Evolutionary conservation across 2,797 vertebrate genomes (phyloP), one percentile per base, ranked within the genome.

Genomic region (Pelodytes ibericus): DNA sequence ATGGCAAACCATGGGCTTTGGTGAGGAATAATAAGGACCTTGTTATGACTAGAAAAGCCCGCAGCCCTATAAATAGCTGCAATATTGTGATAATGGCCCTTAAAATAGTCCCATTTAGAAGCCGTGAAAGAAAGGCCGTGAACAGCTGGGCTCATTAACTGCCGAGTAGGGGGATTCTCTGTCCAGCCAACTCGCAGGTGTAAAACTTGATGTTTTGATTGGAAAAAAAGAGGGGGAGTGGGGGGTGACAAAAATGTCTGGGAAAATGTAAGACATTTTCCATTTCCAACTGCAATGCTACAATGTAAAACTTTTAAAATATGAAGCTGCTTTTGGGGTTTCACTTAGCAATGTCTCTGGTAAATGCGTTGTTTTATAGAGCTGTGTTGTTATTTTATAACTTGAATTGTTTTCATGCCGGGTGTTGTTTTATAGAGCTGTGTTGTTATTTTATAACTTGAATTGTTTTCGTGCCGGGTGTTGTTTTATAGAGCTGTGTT

Each of bases 41-140:
- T 92, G 90, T 91, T 90, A 91, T 89, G 91, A 90, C 88, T 88
- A 87, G 85, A 85, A 91, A n/a, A 83, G 53, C 88, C 90, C 85
- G 83, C 88, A 77, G 81, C 84, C 84, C 90, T 92, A 92, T 91
- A 92, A 93, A 92, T 92, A 92, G 90, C 91, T 90, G 90, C 91
- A 92, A 91, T 93, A 92, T 92, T 92, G 90, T 92, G 90, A 91
- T 92, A 90, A 92, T 92, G 90, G 88, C 88, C 87, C 89, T 91
- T 91, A 91, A 91, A 90, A 91, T 90, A 91, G 91, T 87, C 87
- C 89, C 90, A 84, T 91, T 93, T 91, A 88, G 86, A 86, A 90
- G 88, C 82, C 88, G 85, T 87, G 84, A 86, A 85, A 84, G 71
- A 86, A 84, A 83, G 87, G 87, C 86, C 86, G 88, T 85, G 87